Evolutionary conservation across 2,113 vertebrate species (phyloP), one percentile per base, ranked within the genome.

Genomic region (Mugil cephalus): DNA sequence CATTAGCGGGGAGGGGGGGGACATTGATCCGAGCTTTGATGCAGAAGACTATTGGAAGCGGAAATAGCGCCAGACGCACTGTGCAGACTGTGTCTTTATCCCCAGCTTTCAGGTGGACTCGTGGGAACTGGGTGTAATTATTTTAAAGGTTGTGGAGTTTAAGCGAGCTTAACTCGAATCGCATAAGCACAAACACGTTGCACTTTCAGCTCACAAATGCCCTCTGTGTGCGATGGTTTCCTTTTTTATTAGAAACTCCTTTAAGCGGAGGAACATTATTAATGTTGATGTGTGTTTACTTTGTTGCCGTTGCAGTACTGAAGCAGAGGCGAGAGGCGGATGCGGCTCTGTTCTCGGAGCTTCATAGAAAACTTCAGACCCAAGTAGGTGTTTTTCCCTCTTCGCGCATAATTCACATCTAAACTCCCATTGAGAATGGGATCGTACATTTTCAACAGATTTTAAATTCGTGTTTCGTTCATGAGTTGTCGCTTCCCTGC

Each of bases 301-400:
- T 30, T 30, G 24, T 30, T 30, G 24, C 3, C 24, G 46, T 91
- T 89, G 24, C 83, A 99, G 98, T 99, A 92, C 88, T 94, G 52
- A 95, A 96, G 68, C 98, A 99, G 86, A 95, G 97, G 74, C 94
- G 98, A 73, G 97, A 97, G 80, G 93, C 93, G 6, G 97, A 98
- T 5, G 97, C 97, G 10, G 96, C 96, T 14, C 82, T 97, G 58
- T 99, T 99, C 84, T 97, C 98, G 0, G 97, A 99, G 64, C 95
- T 99, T 55, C 98, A 99, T 82, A 91, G 97, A 79, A 99, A 98
- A 80, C 95, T 99, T 0, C 94, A 98, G 85, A 97, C 96, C 0
- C 98, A 98, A 96, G 98, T 99, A 88, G 19, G 69, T 71, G 1
- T 46, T 51, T 30, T n/a, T n/a, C 18, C 34, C 6, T 51, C 34